A percentile compares a stretch with the other conserved stretches of the same genome.
These are phyloP conservation scores for Coranthus polyacanthus DNA, from an alignment of 2,797 vertebrate genomes.

Conservation along the genomic window DNA sequence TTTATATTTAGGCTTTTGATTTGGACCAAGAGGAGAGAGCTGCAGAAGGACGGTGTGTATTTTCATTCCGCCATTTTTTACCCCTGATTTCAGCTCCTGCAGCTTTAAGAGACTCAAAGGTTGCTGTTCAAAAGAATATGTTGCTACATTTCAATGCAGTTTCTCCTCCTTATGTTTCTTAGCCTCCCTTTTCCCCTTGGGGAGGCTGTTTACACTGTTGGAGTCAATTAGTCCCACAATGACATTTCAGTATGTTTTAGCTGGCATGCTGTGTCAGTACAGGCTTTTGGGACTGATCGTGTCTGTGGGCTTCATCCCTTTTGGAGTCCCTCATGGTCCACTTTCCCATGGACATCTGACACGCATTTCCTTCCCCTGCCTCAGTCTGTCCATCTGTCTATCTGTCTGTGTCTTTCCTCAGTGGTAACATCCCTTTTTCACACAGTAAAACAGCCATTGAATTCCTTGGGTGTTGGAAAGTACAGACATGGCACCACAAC, in stretches of 20 bases:
- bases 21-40: no score
- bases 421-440: conserved; percentile 15
- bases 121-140: no score
- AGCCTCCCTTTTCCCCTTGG: not conserved
- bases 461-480: conserved; percentile 48
- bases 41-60: no score
- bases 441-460: conserved; percentile 23
- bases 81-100: no score
- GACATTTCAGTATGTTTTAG: conserved; percentile 53
- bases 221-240: conserved; percentile 31
- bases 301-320: conserved; percentile 27
- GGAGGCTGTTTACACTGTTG: not conserved
- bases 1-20: no score
- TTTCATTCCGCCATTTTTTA: no score
- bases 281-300: conserved; percentile 43
- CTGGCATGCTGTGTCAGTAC: conserved; percentile 22
- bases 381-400: conserved; percentile 45
- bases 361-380: conserved; percentile 55
- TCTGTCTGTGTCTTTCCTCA: conserved; percentile 9
- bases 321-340: conserved; percentile 58
- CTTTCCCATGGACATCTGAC: conserved; percentile 79
- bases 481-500: conserved; percentile 12
- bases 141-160: not conserved
- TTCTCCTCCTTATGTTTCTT: not conserved
- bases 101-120: no score